These are phyloP conservation scores for Koerneria pararmatus DNA, from an alignment of 2,888 invertebrate species.

Conservation along the genomic window DNA sequence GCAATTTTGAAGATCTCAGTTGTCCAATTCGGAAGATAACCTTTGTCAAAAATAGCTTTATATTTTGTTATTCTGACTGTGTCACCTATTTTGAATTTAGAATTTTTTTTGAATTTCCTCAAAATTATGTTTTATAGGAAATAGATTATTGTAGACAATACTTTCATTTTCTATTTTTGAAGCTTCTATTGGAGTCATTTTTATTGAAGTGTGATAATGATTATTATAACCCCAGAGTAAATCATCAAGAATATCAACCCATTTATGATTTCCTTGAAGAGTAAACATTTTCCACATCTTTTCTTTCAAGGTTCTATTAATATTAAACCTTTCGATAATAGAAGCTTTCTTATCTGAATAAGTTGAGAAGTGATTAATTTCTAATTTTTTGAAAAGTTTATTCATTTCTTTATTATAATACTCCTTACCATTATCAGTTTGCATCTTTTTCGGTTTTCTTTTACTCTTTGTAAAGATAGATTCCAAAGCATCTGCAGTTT, in stretches of 20 bases:
- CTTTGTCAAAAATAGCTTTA: constrained; percentile 12
- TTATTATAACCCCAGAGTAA: constrained; percentile 33
- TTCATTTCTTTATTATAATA: constrained; percentile 33
- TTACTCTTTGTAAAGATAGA: constrained; percentile 30
- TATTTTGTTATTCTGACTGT: no score
- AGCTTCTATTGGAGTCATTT: constrained; percentile 32
- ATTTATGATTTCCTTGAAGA: constrained; percentile 35
- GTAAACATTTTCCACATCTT: constrained; percentile 38
- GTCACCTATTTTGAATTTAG: neutral
- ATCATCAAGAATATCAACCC: constrained; percentile 32
- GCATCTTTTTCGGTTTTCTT: constrained; percentile 38
- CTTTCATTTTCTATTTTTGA: constrained; percentile 22
- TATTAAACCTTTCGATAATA: constrained; percentile 34
- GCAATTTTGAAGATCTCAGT: constrained; percentile 17
- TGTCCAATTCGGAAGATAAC: constrained; percentile 13
- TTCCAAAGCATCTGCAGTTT: constrained; percentile 36
- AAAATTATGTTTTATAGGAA: constrained; percentile 12
- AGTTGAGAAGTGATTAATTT: constrained; percentile 34
- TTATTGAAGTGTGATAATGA: constrained; percentile 36
- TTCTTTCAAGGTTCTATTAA: constrained; percentile 37
- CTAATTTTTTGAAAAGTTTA: constrained; percentile 29
- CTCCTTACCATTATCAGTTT: constrained; percentile 40
- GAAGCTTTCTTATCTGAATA: constrained; percentile 37
- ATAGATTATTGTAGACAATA: constrained; percentile 17
- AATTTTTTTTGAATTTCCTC: constrained; percentile 16